Evolutionary conservation across 2,113 vertebrate genomes (phyloP).

Genomic region (Oryzias melastigma): DNA sequence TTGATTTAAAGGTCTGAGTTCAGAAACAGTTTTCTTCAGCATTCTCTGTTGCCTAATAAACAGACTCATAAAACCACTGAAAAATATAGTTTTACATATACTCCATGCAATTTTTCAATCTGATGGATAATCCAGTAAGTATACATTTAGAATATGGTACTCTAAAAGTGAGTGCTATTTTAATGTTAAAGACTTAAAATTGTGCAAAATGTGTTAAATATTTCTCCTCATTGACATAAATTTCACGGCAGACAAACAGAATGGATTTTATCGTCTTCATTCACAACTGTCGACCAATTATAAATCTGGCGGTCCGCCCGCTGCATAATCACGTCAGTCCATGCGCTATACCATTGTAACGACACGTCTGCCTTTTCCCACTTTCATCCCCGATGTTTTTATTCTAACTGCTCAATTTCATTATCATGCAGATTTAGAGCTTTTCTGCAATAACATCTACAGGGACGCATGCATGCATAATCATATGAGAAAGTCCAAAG

Average conservation of each 20-base stretch:
- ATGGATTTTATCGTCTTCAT: neutral
- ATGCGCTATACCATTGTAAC: neutral
- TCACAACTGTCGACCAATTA: neutral
- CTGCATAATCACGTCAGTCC: neutral
- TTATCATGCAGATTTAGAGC: conserved; percentile 6
- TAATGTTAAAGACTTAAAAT: no score
- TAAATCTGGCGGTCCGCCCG: neutral
- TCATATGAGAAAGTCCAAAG: conserved; percentile 20
- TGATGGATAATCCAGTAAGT: no score
- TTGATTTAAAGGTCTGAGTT: no score
- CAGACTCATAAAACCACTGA: no score
- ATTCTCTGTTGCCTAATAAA: no score
- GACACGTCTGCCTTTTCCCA: conserved; percentile 15
- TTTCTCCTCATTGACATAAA: neutral
- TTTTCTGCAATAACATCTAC: neutral
- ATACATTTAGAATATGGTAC: no score
- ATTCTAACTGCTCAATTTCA: conserved; percentile 13
- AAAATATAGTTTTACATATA: no score
- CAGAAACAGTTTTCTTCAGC: no score
- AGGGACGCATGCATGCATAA: conserved; percentile 5
- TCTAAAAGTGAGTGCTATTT: no score
- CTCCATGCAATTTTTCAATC: no score
- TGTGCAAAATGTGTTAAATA: no score
- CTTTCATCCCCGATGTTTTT: conserved; percentile 5
- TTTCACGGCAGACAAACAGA: neutral